phyloP scores from a whole-genome alignment of 2,888 invertebrate genomes.

The Orchesellides sinensis region DNA sequence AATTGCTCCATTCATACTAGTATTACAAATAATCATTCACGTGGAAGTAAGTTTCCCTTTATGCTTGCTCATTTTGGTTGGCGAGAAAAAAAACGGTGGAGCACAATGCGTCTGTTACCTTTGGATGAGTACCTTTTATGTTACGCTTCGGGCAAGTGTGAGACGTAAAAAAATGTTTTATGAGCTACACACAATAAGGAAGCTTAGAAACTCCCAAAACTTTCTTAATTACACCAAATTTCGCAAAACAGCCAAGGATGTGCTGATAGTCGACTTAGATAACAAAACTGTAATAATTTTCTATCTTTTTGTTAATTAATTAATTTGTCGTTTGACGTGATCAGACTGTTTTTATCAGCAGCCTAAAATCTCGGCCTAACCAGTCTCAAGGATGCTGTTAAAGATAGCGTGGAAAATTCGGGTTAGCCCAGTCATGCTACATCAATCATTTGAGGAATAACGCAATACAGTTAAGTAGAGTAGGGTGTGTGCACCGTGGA shows the following conservation, averaged over 20 bases:
- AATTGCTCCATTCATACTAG: slow-evolving; percentile 41
- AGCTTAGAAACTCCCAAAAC: not conserved
- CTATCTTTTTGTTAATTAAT: slow-evolving; percentile 45
- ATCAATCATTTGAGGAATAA: slow-evolving; percentile 33
- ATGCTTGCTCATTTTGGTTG: slow-evolving; percentile 43
- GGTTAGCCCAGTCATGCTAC: slow-evolving; percentile 60
- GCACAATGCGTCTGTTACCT: slow-evolving; percentile 37
- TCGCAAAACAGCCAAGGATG: not conserved
- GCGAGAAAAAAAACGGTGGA: slow-evolving; percentile 28
- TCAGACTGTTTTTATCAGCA: slow-evolving; percentile 1
- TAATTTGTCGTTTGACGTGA: slow-evolving; percentile 40
- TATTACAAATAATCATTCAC: slow-evolving; percentile 37
- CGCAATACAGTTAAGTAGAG: slow-evolving; percentile 32
- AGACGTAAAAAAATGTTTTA: not conserved
- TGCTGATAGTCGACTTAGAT: not conserved
- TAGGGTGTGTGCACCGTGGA: slow-evolving; percentile 54
- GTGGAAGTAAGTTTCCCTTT: slow-evolving; percentile 49
- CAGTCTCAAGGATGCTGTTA: slow-evolving; percentile 39
- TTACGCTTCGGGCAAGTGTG: slow-evolving; percentile 39
- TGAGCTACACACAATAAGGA: not conserved
- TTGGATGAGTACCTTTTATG: slow-evolving; percentile 49
- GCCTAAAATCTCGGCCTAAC: not conserved
- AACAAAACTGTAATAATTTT: not conserved
- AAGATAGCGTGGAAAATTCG: slow-evolving; percentile 61
- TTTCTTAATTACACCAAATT: not conserved